Conservation (phyloP, 2,797 vertebrate species). For the Pantherophis vulpinus region DNA sequence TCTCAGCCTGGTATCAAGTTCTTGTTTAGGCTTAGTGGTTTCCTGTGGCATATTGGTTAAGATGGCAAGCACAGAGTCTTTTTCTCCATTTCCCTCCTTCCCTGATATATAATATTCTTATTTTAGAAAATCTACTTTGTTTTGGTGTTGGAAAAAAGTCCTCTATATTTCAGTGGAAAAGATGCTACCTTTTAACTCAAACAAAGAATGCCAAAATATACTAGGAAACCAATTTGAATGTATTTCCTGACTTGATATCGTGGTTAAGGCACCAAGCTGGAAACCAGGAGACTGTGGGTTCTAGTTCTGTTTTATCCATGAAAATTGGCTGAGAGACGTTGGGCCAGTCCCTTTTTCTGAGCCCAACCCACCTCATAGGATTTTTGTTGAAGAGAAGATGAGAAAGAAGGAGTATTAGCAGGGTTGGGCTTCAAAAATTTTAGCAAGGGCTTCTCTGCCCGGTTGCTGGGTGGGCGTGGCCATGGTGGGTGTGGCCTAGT, state of each 20-base stretch:
- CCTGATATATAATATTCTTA: background rate
- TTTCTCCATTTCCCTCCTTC: background rate
- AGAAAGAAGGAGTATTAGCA: background rate
- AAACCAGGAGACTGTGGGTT: background rate
- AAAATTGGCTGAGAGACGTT: background rate
- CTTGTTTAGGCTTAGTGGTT: slow-evolving; percentile 33
- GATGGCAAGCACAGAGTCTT: slow-evolving; percentile 3
- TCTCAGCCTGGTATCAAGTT: background rate
- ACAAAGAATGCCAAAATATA: background rate
- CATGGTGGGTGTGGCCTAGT: no score
- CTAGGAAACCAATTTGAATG: background rate
- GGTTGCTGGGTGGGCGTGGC: no score
- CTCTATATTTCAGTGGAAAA: background rate
- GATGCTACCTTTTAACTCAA: background rate
- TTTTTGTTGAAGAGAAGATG: background rate
- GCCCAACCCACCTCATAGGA: background rate
- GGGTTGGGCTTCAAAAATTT: no score
- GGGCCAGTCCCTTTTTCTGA: background rate
- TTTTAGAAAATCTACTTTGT: background rate
- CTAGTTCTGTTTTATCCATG: background rate
- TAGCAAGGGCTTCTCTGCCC: no score
- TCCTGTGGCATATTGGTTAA: slow-evolving; percentile 22
- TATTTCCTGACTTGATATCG: background rate
- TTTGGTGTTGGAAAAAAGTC: background rate
- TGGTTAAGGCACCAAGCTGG: background rate